Conservation (phyloP, 35 echinoderm and acorn worm genomes). For the Diadema setosum region DNA sequence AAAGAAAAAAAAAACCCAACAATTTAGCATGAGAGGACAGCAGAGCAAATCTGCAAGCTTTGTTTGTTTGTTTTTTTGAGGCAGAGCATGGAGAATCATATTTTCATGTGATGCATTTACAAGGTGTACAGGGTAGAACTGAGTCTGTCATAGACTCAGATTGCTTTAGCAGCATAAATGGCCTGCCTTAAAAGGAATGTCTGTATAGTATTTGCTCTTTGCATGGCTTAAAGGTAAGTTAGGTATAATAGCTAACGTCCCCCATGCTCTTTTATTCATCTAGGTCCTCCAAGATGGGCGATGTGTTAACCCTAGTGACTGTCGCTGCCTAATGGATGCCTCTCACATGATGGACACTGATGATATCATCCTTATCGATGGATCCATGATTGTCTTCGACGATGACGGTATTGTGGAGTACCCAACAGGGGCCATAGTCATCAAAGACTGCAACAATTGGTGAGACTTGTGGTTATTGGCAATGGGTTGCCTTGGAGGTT, state of each 20-base stretch:
- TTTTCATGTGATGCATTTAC: not conserved
- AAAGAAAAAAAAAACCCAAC: too few relatives aligned
- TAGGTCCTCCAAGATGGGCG: conserved; percentile 34
- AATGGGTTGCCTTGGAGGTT: too few relatives aligned
- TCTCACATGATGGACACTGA: not conserved
- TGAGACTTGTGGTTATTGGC: not conserved
- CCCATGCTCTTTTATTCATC: not conserved
- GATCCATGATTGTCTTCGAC: not conserved
- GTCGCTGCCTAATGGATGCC: conserved; percentile 19
- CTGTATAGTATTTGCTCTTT: too few relatives aligned
- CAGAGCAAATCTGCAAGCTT: too few relatives aligned
- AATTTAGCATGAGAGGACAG: too few relatives aligned
- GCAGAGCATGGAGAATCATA: not conserved
- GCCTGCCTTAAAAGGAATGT: not conserved
- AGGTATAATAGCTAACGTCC: not conserved
- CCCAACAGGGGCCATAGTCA: not conserved
- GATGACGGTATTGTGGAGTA: conserved; percentile 11
- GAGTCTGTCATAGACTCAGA: not conserved
- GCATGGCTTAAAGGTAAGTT: too few relatives aligned
- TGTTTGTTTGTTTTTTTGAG: too few relatives aligned
- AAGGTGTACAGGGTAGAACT: not conserved
- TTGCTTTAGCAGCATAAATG: not conserved
- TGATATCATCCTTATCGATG: not conserved
- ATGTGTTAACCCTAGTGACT: conserved; percentile 27
- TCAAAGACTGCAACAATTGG: conserved; percentile 35